Conservation (phyloP, 2,888 invertebrate species). For the Rhingia rostrata region DNA sequence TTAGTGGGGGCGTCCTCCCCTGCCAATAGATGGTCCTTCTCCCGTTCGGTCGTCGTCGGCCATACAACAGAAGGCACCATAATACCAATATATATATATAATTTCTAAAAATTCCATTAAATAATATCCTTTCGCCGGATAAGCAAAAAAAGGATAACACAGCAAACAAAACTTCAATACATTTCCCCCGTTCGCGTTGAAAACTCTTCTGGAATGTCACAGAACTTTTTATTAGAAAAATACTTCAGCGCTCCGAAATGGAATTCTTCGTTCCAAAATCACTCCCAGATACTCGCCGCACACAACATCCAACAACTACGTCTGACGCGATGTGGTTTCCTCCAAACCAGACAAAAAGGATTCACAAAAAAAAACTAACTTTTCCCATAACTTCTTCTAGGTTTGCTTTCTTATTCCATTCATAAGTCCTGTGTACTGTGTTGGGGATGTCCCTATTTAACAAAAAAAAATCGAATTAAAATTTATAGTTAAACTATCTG, state of each 20-base stretch:
- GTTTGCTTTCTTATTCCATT: neutral
- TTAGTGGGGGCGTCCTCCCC: constrained; percentile 10
- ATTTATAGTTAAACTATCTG: constrained; percentile 58
- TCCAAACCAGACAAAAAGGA: neutral
- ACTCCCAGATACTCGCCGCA: constrained; percentile 34
- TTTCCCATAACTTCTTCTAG: constrained; percentile 23
- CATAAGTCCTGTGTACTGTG: constrained; percentile 16
- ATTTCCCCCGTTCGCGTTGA: neutral
- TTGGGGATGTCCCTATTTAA: constrained; percentile 24
- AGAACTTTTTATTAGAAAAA: constrained; percentile 57
- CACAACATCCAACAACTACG: constrained; percentile 3
- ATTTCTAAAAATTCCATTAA: constrained; percentile 2
- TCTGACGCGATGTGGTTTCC: neutral
- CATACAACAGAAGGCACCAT: constrained; percentile 21
- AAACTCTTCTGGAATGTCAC: constrained; percentile 47
- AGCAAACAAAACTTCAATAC: constrained; percentile 16
- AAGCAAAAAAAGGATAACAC: neutral
- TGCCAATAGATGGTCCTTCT: neutral
- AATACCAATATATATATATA: constrained; percentile 13
- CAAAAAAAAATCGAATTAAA: constrained; percentile 56
- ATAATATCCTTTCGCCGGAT: constrained; percentile 14
- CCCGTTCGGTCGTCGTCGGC: neutral
- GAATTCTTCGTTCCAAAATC: constrained; percentile 39
- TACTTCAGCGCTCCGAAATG: constrained; percentile 48
- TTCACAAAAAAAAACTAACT: constrained; percentile 1